These are phyloP conservation scores for Elegia similella DNA, from an alignment of 2,888 invertebrate genomes.

Conservation along the genomic window DNA sequence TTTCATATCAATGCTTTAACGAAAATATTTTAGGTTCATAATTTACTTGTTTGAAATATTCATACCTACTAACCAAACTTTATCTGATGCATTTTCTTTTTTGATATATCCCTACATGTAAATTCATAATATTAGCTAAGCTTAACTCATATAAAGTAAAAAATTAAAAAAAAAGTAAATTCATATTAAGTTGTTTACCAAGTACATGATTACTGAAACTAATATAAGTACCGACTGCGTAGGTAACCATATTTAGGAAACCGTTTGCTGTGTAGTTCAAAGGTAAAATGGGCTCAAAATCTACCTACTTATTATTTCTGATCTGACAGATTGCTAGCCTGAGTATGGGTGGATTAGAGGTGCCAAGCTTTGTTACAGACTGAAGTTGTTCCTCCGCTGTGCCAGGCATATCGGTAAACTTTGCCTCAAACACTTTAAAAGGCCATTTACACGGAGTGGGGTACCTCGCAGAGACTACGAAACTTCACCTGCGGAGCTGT, in stretches of 20 bases:
- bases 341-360: not conserved
- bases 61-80: too few species aligned
- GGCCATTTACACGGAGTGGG: constrained; percentile 1
- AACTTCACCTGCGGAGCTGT: not conserved
- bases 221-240: too few species aligned
- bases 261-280: not conserved
- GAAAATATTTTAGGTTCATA: too few species aligned
- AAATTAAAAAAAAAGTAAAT: too few species aligned
- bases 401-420: constrained; percentile 27
- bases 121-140: too few species aligned
- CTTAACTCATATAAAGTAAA: too few species aligned
- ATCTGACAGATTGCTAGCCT: not conserved
- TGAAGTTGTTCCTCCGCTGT: constrained; percentile 19
- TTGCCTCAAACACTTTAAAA: constrained; percentile 27
- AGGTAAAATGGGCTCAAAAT: not conserved
- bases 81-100: too few species aligned
- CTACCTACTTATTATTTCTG: not conserved
- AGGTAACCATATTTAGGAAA: not conserved
- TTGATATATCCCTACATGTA: too few species aligned
- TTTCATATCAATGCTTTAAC: too few species aligned
- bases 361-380: not conserved
- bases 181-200: too few species aligned
- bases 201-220: too few species aligned
- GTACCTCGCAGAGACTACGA: not conserved
- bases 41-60: too few species aligned